Evolutionary conservation across 64 coral and sea anemone species (phyloP), one percentile per base, ranked within the genome.

Genomic region (Porites lutea): DNA sequence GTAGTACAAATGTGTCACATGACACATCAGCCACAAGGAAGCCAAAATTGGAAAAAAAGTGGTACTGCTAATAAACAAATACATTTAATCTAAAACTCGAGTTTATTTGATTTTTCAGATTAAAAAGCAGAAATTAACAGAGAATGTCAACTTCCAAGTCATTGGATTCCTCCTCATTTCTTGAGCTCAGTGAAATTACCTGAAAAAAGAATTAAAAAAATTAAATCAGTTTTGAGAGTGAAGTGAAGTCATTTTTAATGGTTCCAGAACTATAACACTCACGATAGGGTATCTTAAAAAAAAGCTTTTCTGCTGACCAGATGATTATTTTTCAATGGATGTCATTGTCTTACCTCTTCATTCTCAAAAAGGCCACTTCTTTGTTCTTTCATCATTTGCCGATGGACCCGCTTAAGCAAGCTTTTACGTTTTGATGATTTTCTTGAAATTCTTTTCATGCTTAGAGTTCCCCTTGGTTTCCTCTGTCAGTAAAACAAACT

Each of bases 301-400:
- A 37, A 1, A 37, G 27, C 27, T 37, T 37, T 37, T 37, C 27
- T 37, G 27, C 27, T 37, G 27, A 37, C 27, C 27, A 37, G 27
- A 37, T 37, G 27, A 37, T 37, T 37, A 37, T 37, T 37, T 37
- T 37, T 37, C 27, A 37, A 37, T 37, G 27, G 27, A 37, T 37
- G 27, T 37, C 27, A 37, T 1, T 37, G 27, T 72, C 82, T 69
- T 6, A 94, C 97, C 94, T 99, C 94, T 62, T 99, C 97, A 78
- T 93, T 96, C 70, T 89, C 77, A 92, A 99, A 99, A 14, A 99
- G 82, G 64, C 97, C 97, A 94, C 97, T 99, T 16, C 89, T 82
- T 67, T 92, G 90, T 60, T 99, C 97, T 71, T 99, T 99, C 72
- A 91, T 71, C 91, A 99, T 94, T 72, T 99, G 97, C 51, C 88